Percentiles rank a stretch among this genome's conserved stretches.
These are phyloP conservation scores for Anarsia innoxiella DNA, from an alignment of 2,888 invertebrate species.

Conservation along the genomic window DNA sequence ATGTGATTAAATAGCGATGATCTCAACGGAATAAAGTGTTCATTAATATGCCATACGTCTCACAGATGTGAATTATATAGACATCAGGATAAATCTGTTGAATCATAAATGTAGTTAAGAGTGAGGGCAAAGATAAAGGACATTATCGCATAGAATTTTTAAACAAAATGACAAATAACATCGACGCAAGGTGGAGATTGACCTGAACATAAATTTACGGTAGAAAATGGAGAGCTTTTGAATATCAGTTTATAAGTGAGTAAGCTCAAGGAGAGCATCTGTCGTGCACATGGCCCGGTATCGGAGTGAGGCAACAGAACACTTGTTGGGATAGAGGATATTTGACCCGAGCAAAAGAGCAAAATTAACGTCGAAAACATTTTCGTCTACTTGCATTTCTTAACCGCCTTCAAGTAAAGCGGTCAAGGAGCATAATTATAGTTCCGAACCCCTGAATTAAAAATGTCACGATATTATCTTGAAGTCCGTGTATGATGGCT, in stretches of 20 bases:
- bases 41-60: constrained; percentile 32
- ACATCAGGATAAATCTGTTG: constrained; percentile 7
- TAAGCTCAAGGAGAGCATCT: constrained; percentile 55
- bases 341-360: constrained; percentile 33
- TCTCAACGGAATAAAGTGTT: constrained; percentile 34
- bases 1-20: constrained; percentile 37
- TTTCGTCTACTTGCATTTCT: constrained; percentile 46
- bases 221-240: too few species aligned
- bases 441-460: constrained; percentile 19
- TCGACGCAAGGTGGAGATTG: too few species aligned
- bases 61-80: constrained; percentile 11
- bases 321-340: constrained; percentile 54
- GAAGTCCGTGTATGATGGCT: too few species aligned
- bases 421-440: constrained; percentile 47
- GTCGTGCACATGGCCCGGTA: constrained; percentile 60
- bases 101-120: background rate
- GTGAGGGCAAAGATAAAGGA: too few species aligned
- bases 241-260: constrained; percentile 32
- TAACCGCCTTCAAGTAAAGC: constrained; percentile 36
- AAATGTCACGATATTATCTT: constrained; percentile 30
- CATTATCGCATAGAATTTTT: too few species aligned
- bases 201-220: background rate
- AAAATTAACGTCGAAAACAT: constrained; percentile 37
- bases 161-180: too few species aligned
- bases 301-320: constrained; percentile 40